phyloP scores from a whole-genome alignment of 1,140 invertebrate genomes.

The Steinernema khuongi region DNA sequence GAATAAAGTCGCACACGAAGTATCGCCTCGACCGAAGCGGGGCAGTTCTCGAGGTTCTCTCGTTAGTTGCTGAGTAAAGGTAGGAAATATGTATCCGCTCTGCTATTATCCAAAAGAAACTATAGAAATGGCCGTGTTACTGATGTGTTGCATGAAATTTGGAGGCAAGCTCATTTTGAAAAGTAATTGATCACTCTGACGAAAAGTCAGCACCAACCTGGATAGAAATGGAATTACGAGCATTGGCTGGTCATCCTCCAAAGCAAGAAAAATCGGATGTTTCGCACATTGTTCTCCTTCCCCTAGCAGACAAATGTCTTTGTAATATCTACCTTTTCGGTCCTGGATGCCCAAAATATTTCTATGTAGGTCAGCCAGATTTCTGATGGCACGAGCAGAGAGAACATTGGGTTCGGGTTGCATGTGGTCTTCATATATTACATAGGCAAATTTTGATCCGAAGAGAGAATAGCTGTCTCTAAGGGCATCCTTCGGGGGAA shows the following conservation, averaged over 20 bases:
- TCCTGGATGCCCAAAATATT: conserved; percentile 27
- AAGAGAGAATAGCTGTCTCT: conserved; percentile 49
- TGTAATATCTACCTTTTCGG: conserved; percentile 21
- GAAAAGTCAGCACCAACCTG: conserved; percentile 11
- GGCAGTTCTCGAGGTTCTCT: too few relatives aligned
- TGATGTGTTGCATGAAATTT: too few relatives aligned
- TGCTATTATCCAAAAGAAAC: too few relatives aligned
- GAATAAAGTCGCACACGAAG: too few relatives aligned
- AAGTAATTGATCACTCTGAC: too few relatives aligned
- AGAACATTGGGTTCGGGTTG: conserved; percentile 28
- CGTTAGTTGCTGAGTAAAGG: too few relatives aligned
- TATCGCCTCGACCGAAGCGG: too few relatives aligned
- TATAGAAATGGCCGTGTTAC: too few relatives aligned
- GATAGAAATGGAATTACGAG: conserved; percentile 24
- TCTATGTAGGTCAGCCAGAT: conserved; percentile 35
- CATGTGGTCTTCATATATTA: conserved; percentile 41
- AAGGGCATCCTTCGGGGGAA: conserved; percentile 47
- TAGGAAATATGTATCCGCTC: too few relatives aligned
- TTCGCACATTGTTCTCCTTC: conserved; percentile 29
- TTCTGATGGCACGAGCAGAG: conserved; percentile 11
- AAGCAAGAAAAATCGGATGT: conserved; percentile 42
- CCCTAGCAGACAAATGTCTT: conserved; percentile 27
- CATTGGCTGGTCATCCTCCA: conserved; percentile 35
- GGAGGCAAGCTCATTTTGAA: too few relatives aligned
- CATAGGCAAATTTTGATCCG: conserved; percentile 50